A percentile compares a stretch with the other conserved stretches of the same genome.
Conservation (phyloP, 1,140 invertebrate genomes). For the Neodiprion virginianus region DNA sequence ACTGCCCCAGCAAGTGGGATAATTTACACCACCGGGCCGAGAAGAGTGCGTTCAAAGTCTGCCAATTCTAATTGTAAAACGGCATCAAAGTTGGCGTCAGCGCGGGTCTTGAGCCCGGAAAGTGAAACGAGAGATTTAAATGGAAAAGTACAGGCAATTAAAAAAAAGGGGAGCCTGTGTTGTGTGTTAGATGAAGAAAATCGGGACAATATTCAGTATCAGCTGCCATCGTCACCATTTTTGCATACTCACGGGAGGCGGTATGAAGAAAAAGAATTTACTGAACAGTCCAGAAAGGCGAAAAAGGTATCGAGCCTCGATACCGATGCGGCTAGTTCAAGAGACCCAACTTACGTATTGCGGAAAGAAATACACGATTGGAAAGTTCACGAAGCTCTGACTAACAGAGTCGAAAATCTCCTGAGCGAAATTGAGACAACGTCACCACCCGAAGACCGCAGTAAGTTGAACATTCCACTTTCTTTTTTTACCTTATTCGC, state of each 20-base stretch:
- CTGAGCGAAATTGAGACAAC: not conserved
- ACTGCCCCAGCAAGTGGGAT: too few species aligned
- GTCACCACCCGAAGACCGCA: not conserved
- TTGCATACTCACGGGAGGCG: not conserved
- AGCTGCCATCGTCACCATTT: not conserved
- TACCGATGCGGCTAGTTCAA: not conserved
- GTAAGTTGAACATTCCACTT: not conserved
- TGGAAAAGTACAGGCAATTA: not conserved
- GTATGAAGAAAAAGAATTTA: constrained; percentile 1
- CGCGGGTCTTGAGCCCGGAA: not conserved
- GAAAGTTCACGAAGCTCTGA: constrained; percentile 22
- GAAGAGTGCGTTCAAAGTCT: not conserved
- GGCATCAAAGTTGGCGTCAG: not conserved
- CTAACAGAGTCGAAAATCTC: constrained; percentile 22
- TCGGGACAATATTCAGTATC: not conserved
- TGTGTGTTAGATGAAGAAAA: not conserved
- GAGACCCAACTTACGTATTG: constrained; percentile 3
- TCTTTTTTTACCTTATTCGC: not conserved
- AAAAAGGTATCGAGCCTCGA: not conserved
- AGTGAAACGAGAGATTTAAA: not conserved
- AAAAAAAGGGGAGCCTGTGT: not conserved
- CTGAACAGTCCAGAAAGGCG: not conserved
- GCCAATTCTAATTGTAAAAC: not conserved
- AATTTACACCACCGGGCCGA: not conserved
- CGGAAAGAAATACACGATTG: constrained; percentile 33